Conservation (phyloP, 2,797 vertebrate species). For the Alectoris magna region DNA sequence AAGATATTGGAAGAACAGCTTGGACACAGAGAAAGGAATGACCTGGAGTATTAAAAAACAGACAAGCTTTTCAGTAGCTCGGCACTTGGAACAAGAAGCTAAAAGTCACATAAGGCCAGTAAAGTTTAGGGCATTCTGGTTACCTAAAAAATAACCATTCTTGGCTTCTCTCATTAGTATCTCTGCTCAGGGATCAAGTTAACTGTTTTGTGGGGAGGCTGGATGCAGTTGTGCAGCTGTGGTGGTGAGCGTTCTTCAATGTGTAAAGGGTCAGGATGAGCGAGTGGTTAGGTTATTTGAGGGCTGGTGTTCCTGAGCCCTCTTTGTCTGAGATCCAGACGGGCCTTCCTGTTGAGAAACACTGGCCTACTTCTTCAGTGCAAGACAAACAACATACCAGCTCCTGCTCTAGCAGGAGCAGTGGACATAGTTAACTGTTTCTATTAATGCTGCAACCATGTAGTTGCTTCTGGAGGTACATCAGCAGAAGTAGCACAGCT, state of each 20-base stretch:
- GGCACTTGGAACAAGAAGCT: constrained; percentile 28
- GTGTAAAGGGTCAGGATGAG: background rate
- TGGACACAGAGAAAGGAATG: constrained; percentile 49
- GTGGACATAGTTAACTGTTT: constrained; percentile 34
- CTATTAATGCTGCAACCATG: background rate
- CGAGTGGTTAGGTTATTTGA: constrained; percentile 72
- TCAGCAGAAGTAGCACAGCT: background rate
- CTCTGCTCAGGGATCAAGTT: constrained; percentile 35
- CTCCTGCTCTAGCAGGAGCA: constrained; percentile 20
- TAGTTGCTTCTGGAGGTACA: background rate
- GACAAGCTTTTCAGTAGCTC: constrained; percentile 54
- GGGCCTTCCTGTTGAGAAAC: constrained; percentile 74
- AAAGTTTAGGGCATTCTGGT: constrained; percentile 19
- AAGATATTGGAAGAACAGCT: constrained; percentile 40
- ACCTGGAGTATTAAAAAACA: constrained; percentile 44
- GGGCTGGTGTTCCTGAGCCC: constrained; percentile 67
- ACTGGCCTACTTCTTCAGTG: constrained; percentile 64
- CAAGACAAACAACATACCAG: constrained; percentile 72
- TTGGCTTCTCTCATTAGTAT: background rate
- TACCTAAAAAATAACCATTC: constrained; percentile 32
- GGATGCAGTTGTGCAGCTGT: constrained; percentile 34
- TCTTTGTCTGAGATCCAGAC: constrained; percentile 56
- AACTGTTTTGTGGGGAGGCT: constrained; percentile 43
- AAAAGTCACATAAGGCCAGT: constrained; percentile 44
- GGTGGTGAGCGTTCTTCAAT: background rate